Percentiles rank a stretch among this genome's conserved stretches.
Conservation (phyloP, 2,113 vertebrate genomes). For the Pao palembangensis region DNA sequence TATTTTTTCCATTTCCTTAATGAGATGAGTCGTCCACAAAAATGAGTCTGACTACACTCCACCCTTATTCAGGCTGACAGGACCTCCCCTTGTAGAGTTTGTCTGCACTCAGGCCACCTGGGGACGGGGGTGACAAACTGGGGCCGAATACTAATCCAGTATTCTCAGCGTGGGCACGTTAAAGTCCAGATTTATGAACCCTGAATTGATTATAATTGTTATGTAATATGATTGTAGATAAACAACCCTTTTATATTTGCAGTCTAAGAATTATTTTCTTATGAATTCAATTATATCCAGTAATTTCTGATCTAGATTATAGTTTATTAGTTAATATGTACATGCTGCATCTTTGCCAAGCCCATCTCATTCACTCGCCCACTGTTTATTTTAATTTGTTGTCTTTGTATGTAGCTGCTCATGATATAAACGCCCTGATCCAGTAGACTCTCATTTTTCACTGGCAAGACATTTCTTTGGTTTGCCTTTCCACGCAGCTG, state of each 20-base stretch:
- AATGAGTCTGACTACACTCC: conserved; percentile 53
- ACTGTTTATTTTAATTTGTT: conserved; percentile 55
- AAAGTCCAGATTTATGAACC: conserved; percentile 26
- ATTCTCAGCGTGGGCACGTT: conserved; percentile 45
- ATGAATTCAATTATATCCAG: too few species aligned
- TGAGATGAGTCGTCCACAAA: conserved; percentile 38
- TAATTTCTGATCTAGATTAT: too few species aligned
- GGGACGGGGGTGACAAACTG: conserved; percentile 16
- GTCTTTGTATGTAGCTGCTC: conserved; percentile 38
- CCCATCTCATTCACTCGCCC: conserved; percentile 29
- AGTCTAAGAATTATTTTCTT: not conserved
- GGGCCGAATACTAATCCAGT: conserved; percentile 59
- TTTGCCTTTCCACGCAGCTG: conserved; percentile 57
- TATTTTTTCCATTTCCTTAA: conserved; percentile 58
- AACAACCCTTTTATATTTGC: conserved; percentile 53
- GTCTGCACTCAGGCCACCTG: conserved; percentile 57
- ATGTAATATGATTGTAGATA: conserved; percentile 31
- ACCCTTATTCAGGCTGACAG: conserved; percentile 47
- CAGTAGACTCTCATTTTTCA: conserved; percentile 39
- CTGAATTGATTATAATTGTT: conserved; percentile 13
- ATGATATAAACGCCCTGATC: conserved; percentile 38
- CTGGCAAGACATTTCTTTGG: conserved; percentile 47
- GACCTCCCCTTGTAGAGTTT: conserved; percentile 33
- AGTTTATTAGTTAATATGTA: too few species aligned
- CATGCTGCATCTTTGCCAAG: conserved; percentile 5